Percentiles rank a stretch among this genome's conserved stretches.
Evolutionary conservation across 2,888 invertebrate species (phyloP).

Genomic region (Drosophila heteroneura): DNA sequence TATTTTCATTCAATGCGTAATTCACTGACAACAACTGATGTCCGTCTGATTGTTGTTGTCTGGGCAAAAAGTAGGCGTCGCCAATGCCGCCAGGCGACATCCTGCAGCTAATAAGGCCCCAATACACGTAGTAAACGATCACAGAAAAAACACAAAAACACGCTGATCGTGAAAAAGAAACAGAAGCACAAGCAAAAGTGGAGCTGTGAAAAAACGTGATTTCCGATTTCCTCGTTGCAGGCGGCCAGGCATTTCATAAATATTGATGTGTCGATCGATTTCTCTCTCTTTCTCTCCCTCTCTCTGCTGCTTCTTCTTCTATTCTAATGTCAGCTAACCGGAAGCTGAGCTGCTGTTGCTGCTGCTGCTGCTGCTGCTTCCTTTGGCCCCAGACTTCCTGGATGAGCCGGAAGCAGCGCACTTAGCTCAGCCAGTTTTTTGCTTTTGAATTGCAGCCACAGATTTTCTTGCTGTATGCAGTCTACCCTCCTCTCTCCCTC

Average conservation of each 20-base stretch:
- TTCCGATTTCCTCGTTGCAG: conserved; percentile 74
- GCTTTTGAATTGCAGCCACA: conserved; percentile 42
- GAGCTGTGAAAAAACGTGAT: conserved; percentile 68
- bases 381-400: conserved; percentile 63
- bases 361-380: conserved; percentile 50
- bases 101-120: conserved; percentile 73
- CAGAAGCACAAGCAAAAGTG: conserved; percentile 24
- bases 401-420: conserved; percentile 62
- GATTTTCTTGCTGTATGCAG: conserved; percentile 60
- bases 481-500: conserved; percentile 7
- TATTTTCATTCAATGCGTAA: conserved; percentile 17
- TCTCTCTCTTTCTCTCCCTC: background rate
- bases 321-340: conserved; percentile 58
- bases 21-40: conserved; percentile 45
- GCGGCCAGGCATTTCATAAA: conserved; percentile 64
- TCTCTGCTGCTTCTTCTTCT: conserved; percentile 1
- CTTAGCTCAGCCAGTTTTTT: conserved; percentile 41
- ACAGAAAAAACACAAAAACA: background rate
- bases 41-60: conserved; percentile 42
- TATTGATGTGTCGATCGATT: conserved; percentile 57
- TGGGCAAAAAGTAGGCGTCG: conserved; percentile 74
- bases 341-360: conserved; percentile 54
- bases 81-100: conserved; percentile 55
- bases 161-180: background rate
- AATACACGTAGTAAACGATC: conserved; percentile 50